These are phyloP conservation scores for Cassiopea xamachana DNA, from an alignment of 30 jellyfish, hydroid and myxozoan species.

Conservation along the genomic window DNA sequence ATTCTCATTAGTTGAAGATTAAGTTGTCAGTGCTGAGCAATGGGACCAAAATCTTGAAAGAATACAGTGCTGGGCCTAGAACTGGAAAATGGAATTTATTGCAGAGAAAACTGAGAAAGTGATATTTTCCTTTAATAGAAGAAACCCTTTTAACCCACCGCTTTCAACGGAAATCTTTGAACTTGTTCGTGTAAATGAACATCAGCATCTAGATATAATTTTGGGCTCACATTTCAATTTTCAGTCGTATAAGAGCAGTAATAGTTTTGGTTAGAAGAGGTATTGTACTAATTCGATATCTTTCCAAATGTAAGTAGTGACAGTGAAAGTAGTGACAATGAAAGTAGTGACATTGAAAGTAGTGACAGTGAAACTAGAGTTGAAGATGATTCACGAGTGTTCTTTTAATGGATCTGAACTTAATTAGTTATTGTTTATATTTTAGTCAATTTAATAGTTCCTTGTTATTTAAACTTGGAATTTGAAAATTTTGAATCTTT, in stretches of 20 bases:
- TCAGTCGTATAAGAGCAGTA: not conserved
- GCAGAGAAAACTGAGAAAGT: not conserved
- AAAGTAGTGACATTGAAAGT: no score
- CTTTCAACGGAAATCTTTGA: not conserved
- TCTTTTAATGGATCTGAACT: no score
- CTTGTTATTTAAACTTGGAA: no score
- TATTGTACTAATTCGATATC: not conserved
- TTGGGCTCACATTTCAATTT: not conserved
- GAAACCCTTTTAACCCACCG: not conserved
- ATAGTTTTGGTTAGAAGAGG: not conserved
- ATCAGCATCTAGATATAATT: not conserved
- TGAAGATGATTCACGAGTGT: no score
- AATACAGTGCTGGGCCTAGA: not conserved
- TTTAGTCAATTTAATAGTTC: no score
- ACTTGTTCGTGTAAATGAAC: not conserved
- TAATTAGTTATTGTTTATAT: no score
- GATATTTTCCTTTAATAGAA: not conserved
- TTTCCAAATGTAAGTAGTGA: not conserved
- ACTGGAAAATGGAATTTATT: not conserved
- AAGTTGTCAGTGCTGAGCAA: not conserved
- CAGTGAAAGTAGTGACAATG: no score
- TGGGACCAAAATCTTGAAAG: not conserved
- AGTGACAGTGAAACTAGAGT: no score
- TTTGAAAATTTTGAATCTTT: no score
- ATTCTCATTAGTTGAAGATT: not conserved